Base-by-base conservation (phyloP, 1,140 invertebrate genomes). In the Drosophila kikkawai region DNA sequence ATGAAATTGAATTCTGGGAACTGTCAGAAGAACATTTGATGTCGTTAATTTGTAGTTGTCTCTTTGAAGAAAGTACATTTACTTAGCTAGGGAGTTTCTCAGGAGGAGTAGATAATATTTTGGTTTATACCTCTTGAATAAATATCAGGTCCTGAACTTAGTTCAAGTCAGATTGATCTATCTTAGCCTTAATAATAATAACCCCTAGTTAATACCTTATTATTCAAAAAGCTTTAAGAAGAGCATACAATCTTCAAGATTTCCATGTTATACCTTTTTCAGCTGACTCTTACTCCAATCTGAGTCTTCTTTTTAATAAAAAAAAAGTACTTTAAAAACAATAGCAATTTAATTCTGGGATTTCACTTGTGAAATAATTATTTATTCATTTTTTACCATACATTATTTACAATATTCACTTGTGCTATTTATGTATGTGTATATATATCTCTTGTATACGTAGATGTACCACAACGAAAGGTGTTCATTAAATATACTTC, bases 331-430 rank as follows among this genome's bases (percentile, higher is more conserved):
- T 17, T 9, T 7, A 55, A 15, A 15, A 22, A 37, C 34, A 55
- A 37, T 22, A 11, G 17, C 34, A 37, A 37, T 19, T 55, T 37
- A 22, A 15, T 22, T 55, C 12, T 37, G 19, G 6, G 6, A 26
- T 53, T 56, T 59, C 56, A 59, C 37, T 64, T 78, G 59, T 60
- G 64, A 74, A 78, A 78, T 82, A 78, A 78, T 69, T 65, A 58
- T 79, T 67, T 79, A 73, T 73, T 75, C 58, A 55, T 68, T 80
- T 51, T 51, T 71, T 71, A 79, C 47, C 81, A 71, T 84, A 80
- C 80, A 77, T 55, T 84, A 84, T 87, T 83, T 87, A 87, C 84
- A 87, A 83, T 87, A 87, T 67, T 78, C 69, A 80, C 66, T 80
- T 76, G 76, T 78, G 83, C 67, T 80, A 80, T 60, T 63, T 66